Conservation (phyloP, 2,888 invertebrate genomes). For the Pristionchus mayeri region DNA sequence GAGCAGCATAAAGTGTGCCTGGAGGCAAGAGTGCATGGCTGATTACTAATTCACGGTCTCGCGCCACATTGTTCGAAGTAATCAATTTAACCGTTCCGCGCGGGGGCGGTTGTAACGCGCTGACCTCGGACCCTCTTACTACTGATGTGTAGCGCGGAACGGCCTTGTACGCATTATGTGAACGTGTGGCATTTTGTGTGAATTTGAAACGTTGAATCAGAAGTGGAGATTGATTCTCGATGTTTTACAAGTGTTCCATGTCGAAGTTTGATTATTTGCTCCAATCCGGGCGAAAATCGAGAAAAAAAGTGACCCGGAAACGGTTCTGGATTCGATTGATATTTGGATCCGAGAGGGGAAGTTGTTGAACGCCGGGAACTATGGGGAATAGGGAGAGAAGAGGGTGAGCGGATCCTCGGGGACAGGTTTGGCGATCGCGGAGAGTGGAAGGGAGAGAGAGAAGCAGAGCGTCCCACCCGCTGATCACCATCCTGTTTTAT, state of each 20-base stretch:
- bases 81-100: constrained; percentile 10
- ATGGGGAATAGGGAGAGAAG: too few relatives aligned
- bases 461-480: background rate
- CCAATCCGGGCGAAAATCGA: too few relatives aligned
- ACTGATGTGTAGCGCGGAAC: background rate
- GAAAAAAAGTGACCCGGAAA: background rate
- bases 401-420: background rate
- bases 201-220: too few relatives aligned
- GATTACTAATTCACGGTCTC: too few relatives aligned
- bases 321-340: background rate
- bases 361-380: background rate
- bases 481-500: background rate
- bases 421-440: constrained; percentile 24
- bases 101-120: background rate
- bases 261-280: too few relatives aligned
- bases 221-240: too few relatives aligned
- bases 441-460: background rate
- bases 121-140: constrained; percentile 31
- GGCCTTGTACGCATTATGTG: background rate
- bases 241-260: too few relatives aligned
- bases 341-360: background rate
- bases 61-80: background rate
- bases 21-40: background rate
- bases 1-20: background rate
- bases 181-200: too few relatives aligned